Evolutionary conservation across 92 coral and sea anemone genomes (phyloP).

Genomic region (Galaxea fascicularis): DNA sequence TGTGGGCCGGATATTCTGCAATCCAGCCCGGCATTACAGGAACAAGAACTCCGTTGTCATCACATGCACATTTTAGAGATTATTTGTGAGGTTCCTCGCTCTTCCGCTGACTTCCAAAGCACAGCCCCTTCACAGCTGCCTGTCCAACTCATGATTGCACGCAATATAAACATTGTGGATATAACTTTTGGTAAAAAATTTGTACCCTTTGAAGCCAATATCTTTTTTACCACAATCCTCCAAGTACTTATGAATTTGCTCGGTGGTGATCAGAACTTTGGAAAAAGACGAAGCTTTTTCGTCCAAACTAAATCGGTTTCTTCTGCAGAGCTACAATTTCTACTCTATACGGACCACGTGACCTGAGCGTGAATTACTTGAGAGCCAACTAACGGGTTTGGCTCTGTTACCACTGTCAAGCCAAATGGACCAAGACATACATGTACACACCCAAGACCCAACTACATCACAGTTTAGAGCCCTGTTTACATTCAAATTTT

Average conservation of each 20-base stretch:
- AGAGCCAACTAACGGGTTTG: too few species aligned
- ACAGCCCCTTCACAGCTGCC: background rate
- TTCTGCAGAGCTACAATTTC: too few species aligned
- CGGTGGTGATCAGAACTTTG: too few species aligned
- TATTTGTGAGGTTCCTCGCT: background rate
- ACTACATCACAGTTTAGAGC: background rate
- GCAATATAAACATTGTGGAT: background rate
- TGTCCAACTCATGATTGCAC: background rate
- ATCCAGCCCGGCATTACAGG: too few species aligned
- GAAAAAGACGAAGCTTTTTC: background rate
- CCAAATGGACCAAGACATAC: too few species aligned
- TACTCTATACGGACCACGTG: too few species aligned
- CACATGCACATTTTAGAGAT: too few species aligned
- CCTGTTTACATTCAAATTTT: background rate
- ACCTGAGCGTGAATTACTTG: too few species aligned
- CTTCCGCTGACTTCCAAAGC: background rate
- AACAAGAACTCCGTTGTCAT: too few species aligned
- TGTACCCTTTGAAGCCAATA: conserved; percentile 33
- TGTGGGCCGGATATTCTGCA: too few species aligned
- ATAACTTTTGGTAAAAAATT: conserved; percentile 4
- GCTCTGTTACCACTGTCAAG: too few species aligned
- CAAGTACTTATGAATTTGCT: too few species aligned
- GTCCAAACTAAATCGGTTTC: background rate
- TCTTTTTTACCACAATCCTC: conserved; percentile 31
- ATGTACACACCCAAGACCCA: background rate